Percentiles rank a stretch among this genome's conserved stretches.
These are phyloP conservation scores for Penaeus vannamei DNA, from an alignment of 1,140 invertebrate species.

Conservation along the genomic window DNA sequence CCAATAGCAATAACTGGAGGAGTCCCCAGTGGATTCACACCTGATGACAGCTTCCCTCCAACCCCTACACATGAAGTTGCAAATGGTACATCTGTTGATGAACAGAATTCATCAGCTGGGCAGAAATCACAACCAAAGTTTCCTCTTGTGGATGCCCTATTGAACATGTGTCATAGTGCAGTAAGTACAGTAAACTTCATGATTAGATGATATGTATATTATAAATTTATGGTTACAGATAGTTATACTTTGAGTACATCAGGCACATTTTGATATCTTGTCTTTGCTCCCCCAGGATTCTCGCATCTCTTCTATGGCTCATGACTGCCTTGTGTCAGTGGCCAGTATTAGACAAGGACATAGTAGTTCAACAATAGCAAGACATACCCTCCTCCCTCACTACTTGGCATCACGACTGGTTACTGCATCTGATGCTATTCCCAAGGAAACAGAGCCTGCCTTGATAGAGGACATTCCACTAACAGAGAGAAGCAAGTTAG, in stretches of 20 bases:
- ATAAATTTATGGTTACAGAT: neutral
- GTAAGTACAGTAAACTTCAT: constrained; percentile 37
- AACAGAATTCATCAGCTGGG: neutral
- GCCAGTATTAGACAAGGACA: constrained; percentile 57
- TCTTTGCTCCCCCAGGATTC: constrained; percentile 36
- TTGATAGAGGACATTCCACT: constrained; percentile 63
- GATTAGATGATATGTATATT: neutral
- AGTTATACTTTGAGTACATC: neutral
- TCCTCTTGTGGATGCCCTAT: constrained; percentile 64
- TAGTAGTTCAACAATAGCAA: constrained; percentile 55
- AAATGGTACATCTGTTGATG: neutral
- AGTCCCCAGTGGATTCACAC: constrained; percentile 37
- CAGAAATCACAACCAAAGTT: constrained; percentile 61
- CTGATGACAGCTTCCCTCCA: constrained; percentile 51
- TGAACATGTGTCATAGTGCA: constrained; percentile 66
- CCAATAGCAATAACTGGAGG: constrained; percentile 52
- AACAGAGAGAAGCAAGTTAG: constrained; percentile 42
- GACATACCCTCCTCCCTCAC: constrained; percentile 65
- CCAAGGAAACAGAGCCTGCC: constrained; percentile 60
- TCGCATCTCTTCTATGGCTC: constrained; percentile 50
- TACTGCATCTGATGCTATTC: constrained; percentile 55
- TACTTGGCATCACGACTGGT: constrained; percentile 63
- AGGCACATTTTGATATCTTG: neutral
- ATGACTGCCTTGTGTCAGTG: constrained; percentile 63
- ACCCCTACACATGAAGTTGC: constrained; percentile 41